Evolutionary conservation across 2,888 invertebrate species (phyloP), one percentile per base, ranked within the genome.

Genomic region (Leptinotarsa tumamoca): DNA sequence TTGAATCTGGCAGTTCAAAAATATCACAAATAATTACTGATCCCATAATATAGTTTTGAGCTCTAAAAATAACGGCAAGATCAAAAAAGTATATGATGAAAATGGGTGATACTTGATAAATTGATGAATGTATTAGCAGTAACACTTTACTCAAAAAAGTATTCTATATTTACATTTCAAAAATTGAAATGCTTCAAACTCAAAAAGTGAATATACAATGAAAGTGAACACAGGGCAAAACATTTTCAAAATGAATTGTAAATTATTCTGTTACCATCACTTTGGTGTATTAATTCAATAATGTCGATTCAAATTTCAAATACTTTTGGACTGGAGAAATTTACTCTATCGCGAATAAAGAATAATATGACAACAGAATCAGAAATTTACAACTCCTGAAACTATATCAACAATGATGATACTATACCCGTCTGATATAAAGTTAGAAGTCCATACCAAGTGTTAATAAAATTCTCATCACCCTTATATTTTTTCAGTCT

Each of bases 231-330:
- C 58, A 58, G 2, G 23, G 58, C 58, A 58, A 23, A 23, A 23
- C 52, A 58, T 23, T 58, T 58, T 58, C 58, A 14, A 58, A 18
- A 58, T 15, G 58, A 58, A 58, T 58, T 58, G 58, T 58, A 27
- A 58, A 58, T 23, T 58, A 58, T 58, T 23, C 27, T 58, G 58
- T 23, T 58, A 58, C 23, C 23, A 58, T 58, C 13, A 54, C 54
- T 54, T 58, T 58, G 14, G 15, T 58, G 18, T 58, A 18, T 23
- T 14, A 23, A 21, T 58, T 23, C 18, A 3, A 14, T 58, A 14
- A 23, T 14, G 21, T 14, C 21, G 5, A 23, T 18, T 58, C 5
- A 7, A 18, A 14, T 58, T 58, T 14, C 14, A 18, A 58, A 58
- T 18, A 58, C 13, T 58, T 58, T 58, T 4, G 58, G 58, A 58